Conservation (phyloP, 92 coral and sea anemone genomes). For the Porites evermanni region DNA sequence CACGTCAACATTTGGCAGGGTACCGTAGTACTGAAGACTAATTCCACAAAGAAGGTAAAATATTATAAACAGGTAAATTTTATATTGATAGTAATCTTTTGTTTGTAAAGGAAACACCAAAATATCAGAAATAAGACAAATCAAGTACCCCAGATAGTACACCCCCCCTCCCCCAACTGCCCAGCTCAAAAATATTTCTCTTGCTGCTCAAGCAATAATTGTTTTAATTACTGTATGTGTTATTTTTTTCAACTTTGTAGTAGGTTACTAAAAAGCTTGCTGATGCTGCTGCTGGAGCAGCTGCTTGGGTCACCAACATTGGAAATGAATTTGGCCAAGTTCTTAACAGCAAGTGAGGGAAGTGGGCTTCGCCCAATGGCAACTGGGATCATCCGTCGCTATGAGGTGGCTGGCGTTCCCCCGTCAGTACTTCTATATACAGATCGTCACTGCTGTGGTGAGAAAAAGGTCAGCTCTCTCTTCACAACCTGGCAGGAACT, state of each 20-base stretch:
- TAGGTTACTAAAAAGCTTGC: conserved; percentile 46
- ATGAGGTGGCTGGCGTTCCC: conserved; percentile 40
- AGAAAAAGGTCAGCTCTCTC: conserved; percentile 44
- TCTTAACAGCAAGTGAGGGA: conserved; percentile 57
- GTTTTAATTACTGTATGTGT: background rate
- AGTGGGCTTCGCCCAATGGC: conserved; percentile 62
- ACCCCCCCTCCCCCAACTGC: no score
- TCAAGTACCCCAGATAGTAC: no score
- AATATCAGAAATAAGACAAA: no score
- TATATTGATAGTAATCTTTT: no score
- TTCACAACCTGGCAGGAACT: conserved; percentile 50
- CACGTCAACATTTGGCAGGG: conserved; percentile 39
- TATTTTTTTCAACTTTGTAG: background rate
- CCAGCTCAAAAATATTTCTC: no score
- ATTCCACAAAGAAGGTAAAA: background rate
- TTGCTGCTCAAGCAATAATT: background rate
- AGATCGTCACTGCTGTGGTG: conserved; percentile 73
- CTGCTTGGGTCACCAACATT: conserved; percentile 66
- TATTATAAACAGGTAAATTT: no score
- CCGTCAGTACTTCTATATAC: conserved; percentile 60
- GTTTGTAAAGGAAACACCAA: no score
- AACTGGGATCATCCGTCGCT: conserved; percentile 57
- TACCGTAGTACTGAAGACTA: conserved; percentile 23
- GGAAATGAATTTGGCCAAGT: conserved; percentile 68
- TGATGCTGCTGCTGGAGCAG: conserved; percentile 39